Percentiles rank a stretch among this genome's conserved stretches.
Conservation (phyloP, 2,797 vertebrate genomes). For the Lutjanus campechanus region DNA sequence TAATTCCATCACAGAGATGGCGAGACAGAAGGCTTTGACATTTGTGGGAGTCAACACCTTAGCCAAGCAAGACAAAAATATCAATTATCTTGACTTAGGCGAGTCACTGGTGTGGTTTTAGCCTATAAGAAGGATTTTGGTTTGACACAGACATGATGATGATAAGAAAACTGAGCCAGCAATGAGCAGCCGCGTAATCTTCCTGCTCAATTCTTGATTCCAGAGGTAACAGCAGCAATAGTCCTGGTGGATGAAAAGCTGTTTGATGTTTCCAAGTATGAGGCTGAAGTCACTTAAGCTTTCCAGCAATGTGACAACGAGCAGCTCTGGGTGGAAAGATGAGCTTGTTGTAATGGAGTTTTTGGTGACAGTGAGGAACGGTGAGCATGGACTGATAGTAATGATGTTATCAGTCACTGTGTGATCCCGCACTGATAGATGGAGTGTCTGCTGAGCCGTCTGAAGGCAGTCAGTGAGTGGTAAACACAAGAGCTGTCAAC, state of each 20-base stretch:
- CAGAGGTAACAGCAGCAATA: constrained; percentile 28
- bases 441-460: constrained; percentile 37
- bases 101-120: constrained; percentile 9
- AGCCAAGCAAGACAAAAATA: constrained; percentile 49
- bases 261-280: constrained; percentile 32
- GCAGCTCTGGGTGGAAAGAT: constrained; percentile 53
- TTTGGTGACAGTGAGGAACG: constrained; percentile 72
- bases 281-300: constrained; percentile 36
- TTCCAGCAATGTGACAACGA: constrained; percentile 48
- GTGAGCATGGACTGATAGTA: constrained; percentile 48
- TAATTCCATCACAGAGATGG: constrained; percentile 48
- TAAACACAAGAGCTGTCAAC: constrained; percentile 26
- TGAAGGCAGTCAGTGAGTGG: constrained; percentile 4
- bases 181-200: constrained; percentile 24
- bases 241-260: constrained; percentile 23
- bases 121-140: not conserved
- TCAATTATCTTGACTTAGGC: constrained; percentile 40
- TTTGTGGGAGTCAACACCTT: constrained; percentile 48
- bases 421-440: constrained; percentile 61
- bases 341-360: constrained; percentile 65
- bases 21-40: constrained; percentile 51
- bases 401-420: constrained; percentile 76
- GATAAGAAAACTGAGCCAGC: constrained; percentile 21
- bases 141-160: constrained; percentile 19
- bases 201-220: constrained; percentile 26